Percentiles rank a stretch among this genome's conserved stretches.
Conservation (phyloP, 2,888 invertebrate species). For the Mythimna albipuncta region DNA sequence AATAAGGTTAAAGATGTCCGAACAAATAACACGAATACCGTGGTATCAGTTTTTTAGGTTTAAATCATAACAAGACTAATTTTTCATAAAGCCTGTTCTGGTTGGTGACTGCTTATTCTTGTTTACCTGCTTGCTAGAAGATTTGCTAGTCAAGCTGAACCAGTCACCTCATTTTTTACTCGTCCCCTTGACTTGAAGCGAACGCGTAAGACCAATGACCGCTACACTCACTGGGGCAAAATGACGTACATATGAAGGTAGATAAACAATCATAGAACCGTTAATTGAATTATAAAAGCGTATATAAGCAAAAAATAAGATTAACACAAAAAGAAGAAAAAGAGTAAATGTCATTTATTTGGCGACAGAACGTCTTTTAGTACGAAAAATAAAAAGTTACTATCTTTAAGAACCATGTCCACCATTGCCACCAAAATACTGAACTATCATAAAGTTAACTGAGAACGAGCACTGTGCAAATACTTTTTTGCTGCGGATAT, state of each 20-base stretch:
- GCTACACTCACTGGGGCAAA: conserved; percentile 4
- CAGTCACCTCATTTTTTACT: conserved; percentile 49
- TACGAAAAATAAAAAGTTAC: no score
- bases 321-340: not conserved
- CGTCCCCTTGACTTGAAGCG: conserved; percentile 27
- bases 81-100: not conserved
- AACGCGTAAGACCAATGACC: conserved; percentile 21
- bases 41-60: not conserved
- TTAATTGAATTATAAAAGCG: not conserved
- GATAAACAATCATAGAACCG: no score
- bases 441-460: not conserved
- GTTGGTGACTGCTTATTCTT: conserved; percentile 7
- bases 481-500: no score
- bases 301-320: not conserved
- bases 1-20: no score
- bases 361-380: no score
- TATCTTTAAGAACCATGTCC: no score
- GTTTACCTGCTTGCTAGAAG: conserved; percentile 28
- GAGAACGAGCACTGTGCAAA: not conserved
- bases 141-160: conserved; percentile 10
- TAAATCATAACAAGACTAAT: not conserved
- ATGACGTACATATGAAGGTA: conserved; percentile 9
- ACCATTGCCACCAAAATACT: no score
- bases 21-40: no score
- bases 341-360: no score